Conservation (phyloP, 2,888 invertebrate genomes). For the Crioceris asparagi region DNA sequence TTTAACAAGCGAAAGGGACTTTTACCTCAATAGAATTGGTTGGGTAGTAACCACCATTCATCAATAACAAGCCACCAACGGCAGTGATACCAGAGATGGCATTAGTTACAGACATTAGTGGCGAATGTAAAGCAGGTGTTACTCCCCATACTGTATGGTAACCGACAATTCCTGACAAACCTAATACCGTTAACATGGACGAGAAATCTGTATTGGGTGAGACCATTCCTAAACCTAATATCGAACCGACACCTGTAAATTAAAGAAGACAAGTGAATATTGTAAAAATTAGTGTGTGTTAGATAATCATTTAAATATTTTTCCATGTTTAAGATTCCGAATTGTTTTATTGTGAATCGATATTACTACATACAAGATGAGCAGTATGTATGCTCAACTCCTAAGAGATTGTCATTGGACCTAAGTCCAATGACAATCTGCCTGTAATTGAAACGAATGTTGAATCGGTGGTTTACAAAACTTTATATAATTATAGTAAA, state of each 20-base stretch:
- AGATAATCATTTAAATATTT: no score
- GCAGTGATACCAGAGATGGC: slow-evolving; percentile 87
- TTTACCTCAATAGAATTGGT: slow-evolving; percentile 62
- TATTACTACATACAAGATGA: no score
- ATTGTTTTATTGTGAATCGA: no score
- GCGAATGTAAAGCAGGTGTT: slow-evolving; percentile 81
- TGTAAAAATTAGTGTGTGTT: no score
- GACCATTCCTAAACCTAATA: slow-evolving; percentile 57
- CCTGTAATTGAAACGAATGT: no score
- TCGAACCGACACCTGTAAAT: slow-evolving; percentile 52
- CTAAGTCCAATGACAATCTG: no score
- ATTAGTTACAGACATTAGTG: slow-evolving; percentile 87
- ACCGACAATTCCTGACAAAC: slow-evolving; percentile 67
- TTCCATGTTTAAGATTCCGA: no score
- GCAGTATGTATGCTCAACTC: no score
- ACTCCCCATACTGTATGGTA: slow-evolving; percentile 92
- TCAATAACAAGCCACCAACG: slow-evolving; percentile 77
- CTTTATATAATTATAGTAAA: no score
- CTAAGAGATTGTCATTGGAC: no score
- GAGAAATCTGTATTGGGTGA: slow-evolving; percentile 81
- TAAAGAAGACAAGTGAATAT: no score
- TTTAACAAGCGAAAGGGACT: not conserved
- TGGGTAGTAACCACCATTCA: slow-evolving; percentile 72
- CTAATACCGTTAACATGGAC: slow-evolving; percentile 78
- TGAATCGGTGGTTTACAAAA: no score